Base-by-base conservation (phyloP, 2,888 invertebrate genomes). In the Microchrysa polita region DNA sequence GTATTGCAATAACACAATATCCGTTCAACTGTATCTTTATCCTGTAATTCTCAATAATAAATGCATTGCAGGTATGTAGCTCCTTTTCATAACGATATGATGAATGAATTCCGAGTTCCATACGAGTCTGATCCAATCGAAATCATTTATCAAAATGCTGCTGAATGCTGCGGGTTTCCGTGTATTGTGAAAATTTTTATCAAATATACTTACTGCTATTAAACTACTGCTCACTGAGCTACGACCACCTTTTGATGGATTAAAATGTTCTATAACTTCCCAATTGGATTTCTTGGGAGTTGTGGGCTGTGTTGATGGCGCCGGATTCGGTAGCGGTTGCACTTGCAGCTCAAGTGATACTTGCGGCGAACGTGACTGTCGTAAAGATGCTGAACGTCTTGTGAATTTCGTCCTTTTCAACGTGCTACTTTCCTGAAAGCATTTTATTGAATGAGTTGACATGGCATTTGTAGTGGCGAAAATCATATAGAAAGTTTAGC, bases 251-350 rank as follows among this genome's bases (percentile, higher is more conserved):
- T 86, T 89, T 34, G 89, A 88, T 67, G 87, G 87, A 74, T 90
- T 90, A 85, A 93, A 94, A 85, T 95, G 94, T 83, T 95, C 94
- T 80, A 95, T 94, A 78, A 95, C 94, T 83, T 94, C 94, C 94
- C 94, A 95, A 86, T 95, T 94, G 80, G 94, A 94, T 83, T 94
- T 94, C 83, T 90, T 90, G 2, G 90, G 88, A 1, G 89, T 89
- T 20, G 89, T 89, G 59, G 90, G 88, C 20, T 89, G 86, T 76
- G 89, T 82, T 59, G 84, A 82, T 79, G 85, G 77, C 82, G 82
- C 60, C 53, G 74, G 74, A 74, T 81, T 77, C 14, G 55, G 77
- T 75, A 77, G 74, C 77, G 79, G 42, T 61, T 81, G 81, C 42
- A 81, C 81, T 79, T 81, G 81, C 75, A 84, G 79, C 76, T 85